These are phyloP conservation scores for Sarcophaga variegata DNA, from an alignment of 2,888 invertebrate species.

Conservation along the genomic window DNA sequence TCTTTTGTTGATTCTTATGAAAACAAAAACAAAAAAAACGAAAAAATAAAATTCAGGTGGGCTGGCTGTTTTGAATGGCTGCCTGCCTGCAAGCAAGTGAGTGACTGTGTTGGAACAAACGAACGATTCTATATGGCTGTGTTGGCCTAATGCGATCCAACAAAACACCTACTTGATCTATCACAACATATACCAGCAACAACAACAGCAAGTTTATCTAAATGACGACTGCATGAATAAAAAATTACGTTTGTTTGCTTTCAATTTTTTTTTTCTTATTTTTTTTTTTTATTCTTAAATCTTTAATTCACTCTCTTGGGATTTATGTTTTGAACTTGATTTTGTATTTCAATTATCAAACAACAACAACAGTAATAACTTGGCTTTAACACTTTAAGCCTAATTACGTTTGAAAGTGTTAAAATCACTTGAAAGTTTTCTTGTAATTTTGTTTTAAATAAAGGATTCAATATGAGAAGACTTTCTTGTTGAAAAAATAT, in stretches of 20 bases:
- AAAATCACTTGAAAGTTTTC: too few relatives aligned
- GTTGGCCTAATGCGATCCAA: constrained; percentile 22
- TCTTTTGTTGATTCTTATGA: too few relatives aligned
- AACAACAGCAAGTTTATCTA: not conserved
- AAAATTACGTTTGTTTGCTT: not conserved
- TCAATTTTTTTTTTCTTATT: too few relatives aligned
- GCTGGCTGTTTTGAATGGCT: not conserved
- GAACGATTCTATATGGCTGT: not conserved
- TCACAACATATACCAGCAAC: not conserved
- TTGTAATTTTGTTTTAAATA: too few relatives aligned
- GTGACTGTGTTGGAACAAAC: too few relatives aligned
- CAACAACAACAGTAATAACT: not conserved
- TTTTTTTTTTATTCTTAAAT: not conserved
- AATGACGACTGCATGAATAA: not conserved
- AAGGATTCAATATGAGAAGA: not conserved
- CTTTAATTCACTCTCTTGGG: not conserved
- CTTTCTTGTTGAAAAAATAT: constrained; percentile 35
- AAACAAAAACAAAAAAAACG: too few relatives aligned
- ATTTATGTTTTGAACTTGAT: not conserved
- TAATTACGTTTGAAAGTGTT: too few relatives aligned
- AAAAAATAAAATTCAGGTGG: too few relatives aligned
- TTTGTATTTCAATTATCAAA: not conserved
- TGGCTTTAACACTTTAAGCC: not conserved
- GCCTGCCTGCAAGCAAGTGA: too few relatives aligned
- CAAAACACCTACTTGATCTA: constrained; percentile 31